phyloP scores from a whole-genome alignment of 1,140 invertebrate species.

The Glossosoma conforme region DNA sequence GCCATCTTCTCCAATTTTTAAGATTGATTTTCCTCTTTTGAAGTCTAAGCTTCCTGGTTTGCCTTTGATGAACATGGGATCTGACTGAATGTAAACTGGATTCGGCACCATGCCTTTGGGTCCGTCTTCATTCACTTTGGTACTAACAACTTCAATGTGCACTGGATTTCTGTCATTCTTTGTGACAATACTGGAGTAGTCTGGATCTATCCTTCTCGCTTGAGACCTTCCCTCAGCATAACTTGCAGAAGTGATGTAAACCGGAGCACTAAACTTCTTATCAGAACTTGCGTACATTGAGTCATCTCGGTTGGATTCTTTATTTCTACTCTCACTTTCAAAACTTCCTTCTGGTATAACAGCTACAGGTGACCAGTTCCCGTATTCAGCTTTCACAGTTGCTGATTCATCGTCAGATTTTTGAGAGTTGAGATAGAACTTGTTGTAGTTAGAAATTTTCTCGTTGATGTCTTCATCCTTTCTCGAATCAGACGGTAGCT shows the following conservation, averaged over 20 bases:
- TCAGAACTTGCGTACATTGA: slow-evolving; percentile 2
- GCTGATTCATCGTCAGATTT: slow-evolving; percentile 42
- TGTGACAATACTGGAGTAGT: slow-evolving; percentile 40
- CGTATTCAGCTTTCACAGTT: slow-evolving; percentile 47
- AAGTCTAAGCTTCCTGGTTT: slow-evolving; percentile 44
- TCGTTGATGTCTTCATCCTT: slow-evolving; percentile 19
- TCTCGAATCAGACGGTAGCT: slow-evolving; percentile 9
- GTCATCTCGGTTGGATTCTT: slow-evolving; percentile 8
- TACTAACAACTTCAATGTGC: slow-evolving; percentile 49
- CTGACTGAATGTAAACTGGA: slow-evolving; percentile 62
- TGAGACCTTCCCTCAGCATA: slow-evolving; percentile 40
- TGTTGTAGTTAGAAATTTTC: slow-evolving; percentile 39
- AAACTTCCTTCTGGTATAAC: slow-evolving; percentile 42
- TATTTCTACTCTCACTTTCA: slow-evolving; percentile 41
- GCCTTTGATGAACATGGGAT: slow-evolving; percentile 54
- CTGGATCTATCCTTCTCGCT: slow-evolving; percentile 43
- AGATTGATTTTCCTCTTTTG: slow-evolving; percentile 50
- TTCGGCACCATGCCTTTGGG: slow-evolving; percentile 52
- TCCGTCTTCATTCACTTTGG: slow-evolving; percentile 47
- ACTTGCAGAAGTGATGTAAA: slow-evolving; percentile 49
- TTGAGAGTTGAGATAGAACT: slow-evolving; percentile 45
- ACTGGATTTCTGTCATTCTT: slow-evolving; percentile 51
- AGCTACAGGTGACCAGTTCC: slow-evolving; percentile 49
- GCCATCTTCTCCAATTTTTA: slow-evolving; percentile 61
- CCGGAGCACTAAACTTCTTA: slow-evolving; percentile 25